Evolutionary conservation across 2,797 vertebrate species (phyloP), one percentile per base, ranked within the genome.

Genomic region (Xyrichtys novacula): DNA sequence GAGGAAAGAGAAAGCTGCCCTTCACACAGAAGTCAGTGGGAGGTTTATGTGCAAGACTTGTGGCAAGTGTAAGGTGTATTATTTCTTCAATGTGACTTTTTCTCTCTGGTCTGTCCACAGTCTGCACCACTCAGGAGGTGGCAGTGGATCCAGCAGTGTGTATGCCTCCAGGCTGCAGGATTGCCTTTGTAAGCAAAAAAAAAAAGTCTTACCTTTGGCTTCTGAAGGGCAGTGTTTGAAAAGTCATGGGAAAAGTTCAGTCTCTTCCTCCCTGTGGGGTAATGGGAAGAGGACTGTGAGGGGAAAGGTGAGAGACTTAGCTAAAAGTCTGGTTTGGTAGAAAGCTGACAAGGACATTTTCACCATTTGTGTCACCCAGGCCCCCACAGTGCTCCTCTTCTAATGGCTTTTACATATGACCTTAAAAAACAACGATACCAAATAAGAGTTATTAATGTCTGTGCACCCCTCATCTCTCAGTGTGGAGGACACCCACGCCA

Each of bases 221-320:
- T 80, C 62, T 85, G 80, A 86, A 84, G 81, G 74, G 55, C 67
- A 65, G 48, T 5, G 48, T 78, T 76, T 85, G 50, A 84, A 78
- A 79, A 50, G 67, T 15, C 62, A 65, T 7, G 62, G 2, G 28
- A 69, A 73, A 84, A 53, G 59, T 84, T 84, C 39, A 77, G 48
- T 17, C 60, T 31, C 43, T 48, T 69, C 15, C 12, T 57, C 52
- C 72, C 62, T 1, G 14, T 59, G 52, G 60, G 76, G 43, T 44
- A 26, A 53, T 11, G 31, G 62, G 57, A 57, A 46, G 42, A 52
- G 58, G 48, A 36, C 60, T 72, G 53, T 54, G 65, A 69, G 63
- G 53, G 31, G 14, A 61, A 55, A 20, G 20, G 40, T 34, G 66
- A 68, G 19, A 65, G 39, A 62, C 56, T 76, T 39, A 34, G 23